These are phyloP conservation scores for Henicopernis longicauda DNA, from an alignment of 2,113 vertebrate species.

Conservation along the genomic window DNA sequence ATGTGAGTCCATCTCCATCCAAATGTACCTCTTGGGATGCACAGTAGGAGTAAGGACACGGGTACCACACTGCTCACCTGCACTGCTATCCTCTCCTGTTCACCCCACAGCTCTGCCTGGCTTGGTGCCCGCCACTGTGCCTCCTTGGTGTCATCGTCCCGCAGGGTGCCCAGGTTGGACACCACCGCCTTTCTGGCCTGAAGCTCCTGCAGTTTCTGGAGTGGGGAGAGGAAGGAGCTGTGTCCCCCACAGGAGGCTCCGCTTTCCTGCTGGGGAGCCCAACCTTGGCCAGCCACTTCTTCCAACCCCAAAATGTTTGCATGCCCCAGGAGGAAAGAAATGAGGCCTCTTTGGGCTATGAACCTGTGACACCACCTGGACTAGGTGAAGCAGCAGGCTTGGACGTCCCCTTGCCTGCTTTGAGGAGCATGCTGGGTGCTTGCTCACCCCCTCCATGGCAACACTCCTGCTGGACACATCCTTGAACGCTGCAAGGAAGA, in stretches of 20 bases:
- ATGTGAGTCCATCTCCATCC: neutral
- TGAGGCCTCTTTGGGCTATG: neutral
- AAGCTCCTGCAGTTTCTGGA: constrained; percentile 70
- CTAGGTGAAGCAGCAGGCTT: neutral
- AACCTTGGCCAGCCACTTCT: no score
- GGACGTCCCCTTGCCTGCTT: neutral
- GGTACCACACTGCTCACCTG: constrained; percentile 53
- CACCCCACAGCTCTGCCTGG: neutral
- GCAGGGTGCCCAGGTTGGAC: constrained; percentile 49
- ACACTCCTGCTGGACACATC: constrained; percentile 64
- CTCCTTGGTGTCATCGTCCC: constrained; percentile 27
- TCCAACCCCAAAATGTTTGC: neutral
- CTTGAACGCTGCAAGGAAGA: constrained; percentile 64
- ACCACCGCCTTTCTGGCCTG: neutral
- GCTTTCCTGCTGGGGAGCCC: neutral
- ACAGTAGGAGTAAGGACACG: accelerated
- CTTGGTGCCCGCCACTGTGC: neutral
- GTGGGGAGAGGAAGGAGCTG: neutral
- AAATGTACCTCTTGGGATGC: neutral
- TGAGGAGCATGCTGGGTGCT: neutral
- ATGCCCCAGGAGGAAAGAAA: neutral
- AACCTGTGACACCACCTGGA: neutral
- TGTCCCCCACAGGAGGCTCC: neutral
- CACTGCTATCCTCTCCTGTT: constrained; percentile 30
- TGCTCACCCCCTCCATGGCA: constrained; percentile 65